Evolutionary conservation across 30 jellyfish, hydroid and myxozoan genomes (phyloP), one percentile per base, ranked within the genome.

Genomic region (Aurelia aurita): DNA sequence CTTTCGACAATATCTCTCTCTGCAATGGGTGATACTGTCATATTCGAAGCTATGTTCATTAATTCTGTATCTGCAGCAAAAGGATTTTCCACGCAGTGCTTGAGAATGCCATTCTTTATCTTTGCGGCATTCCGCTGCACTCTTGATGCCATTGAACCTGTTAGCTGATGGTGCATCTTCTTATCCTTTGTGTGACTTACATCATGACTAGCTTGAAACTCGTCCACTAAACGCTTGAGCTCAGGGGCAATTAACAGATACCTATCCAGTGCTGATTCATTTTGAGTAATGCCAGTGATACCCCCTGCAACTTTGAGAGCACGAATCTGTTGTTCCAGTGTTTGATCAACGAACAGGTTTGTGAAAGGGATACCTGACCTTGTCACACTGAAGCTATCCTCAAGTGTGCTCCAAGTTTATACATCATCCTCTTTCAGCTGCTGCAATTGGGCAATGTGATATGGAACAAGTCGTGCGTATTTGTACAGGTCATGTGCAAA

Each of bases 401-500:
- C n/a, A n/a, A n/a, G n/a, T n/a, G n/a, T n/a, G n/a, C n/a, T n/a
- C 84, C 84, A 72, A 22, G 84, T 44, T 46, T 72, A 35, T 47
- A 43, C 39, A 45, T 72, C 84, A 11, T 72, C 60, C 71, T 72
- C 69, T 46, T 72, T 72, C 74, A 72, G 15, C 44, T 72, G 69
- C 21, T 35, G 31, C 26, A 72, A 18, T 67, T 53, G 71, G 71
- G 84, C 84, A 43, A 72, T 32, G 60, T 72, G 84, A 20, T 35
- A 39, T 55, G 87, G 87, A 14, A 74, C 87, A 49, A 13, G 44
- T 27, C 35, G 28, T 47, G 87, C 59, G 55, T 74, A 74, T 58
- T 74, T 74, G 76, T 74, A 74, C 76, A 55, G n/a, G 58, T 74
- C 87, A 27, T 74, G 87, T 28, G 82, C 82, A 54, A 74, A 74